phyloP scores from a whole-genome alignment of 1,140 invertebrate species.

The Drosophila bipectinata region DNA sequence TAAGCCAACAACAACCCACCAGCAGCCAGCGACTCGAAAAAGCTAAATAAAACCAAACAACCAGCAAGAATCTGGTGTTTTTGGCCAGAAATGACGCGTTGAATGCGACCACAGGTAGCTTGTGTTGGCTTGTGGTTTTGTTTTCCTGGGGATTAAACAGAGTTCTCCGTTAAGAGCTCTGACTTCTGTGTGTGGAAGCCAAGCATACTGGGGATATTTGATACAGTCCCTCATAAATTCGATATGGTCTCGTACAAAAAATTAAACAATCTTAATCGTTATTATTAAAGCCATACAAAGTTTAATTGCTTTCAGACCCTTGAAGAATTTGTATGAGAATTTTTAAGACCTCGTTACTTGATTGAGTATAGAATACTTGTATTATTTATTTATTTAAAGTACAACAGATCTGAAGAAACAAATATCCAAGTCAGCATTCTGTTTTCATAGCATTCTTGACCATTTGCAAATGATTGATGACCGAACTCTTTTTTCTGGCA shows the following conservation, averaged over 20 bases:
- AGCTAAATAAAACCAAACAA: slow-evolving; percentile 26
- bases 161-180: slow-evolving; percentile 10
- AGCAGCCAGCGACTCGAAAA: slow-evolving; percentile 22
- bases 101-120: slow-evolving; percentile 51
- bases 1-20: slow-evolving; percentile 45
- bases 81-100: slow-evolving; percentile 49
- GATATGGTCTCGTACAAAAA: background rate
- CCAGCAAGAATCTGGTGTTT: slow-evolving; percentile 40
- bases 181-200: slow-evolving; percentile 2
- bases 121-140: slow-evolving; percentile 36
- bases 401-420: background rate
- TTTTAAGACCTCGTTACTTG: background rate
- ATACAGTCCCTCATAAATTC: slow-evolving; percentile 1
- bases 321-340: too few relatives aligned
- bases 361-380: background rate
- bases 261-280: background rate
- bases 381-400: too few relatives aligned
- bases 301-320: background rate
- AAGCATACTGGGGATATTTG: slow-evolving; percentile 11
- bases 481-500: slow-evolving; percentile 6
- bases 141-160: slow-evolving; percentile 18
- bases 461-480: slow-evolving; percentile 1
- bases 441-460: background rate
- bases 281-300: background rate
- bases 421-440: background rate